Base-by-base conservation (phyloP, 2,113 vertebrate species). In the Pterocles orientalis region DNA sequence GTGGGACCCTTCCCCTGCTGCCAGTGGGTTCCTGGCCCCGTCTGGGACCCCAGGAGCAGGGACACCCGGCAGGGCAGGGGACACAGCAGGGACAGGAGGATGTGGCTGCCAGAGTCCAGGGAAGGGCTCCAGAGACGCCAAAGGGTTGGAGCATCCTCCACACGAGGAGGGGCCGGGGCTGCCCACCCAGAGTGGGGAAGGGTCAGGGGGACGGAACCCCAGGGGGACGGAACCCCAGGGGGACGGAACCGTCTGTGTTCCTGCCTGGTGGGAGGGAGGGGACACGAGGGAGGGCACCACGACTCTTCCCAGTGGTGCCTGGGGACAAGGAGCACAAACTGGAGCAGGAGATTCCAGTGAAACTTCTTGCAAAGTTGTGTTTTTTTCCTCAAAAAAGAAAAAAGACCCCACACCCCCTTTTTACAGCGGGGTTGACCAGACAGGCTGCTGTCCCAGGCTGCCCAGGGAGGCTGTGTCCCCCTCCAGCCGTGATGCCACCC, bases 191-290 rank as follows among this genome's bases (percentile, higher is more conserved):
- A 41, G 41, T 41, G 41, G 12, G 12, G 41, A 41, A 41, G 41
- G 41, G 41, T 41, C 41, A 41, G 41, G 41, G 39, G 41, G 41
- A 41, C 13, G 6, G 41, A 41, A 41, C 41, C 41, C 41, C 41
- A 41, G 41, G 41, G 41, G 41, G 41, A 41, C 13, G 12, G 41
- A 41, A 14, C 13, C 41, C 13, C 41, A 41, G 41, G 41, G 41
- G 41, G 41, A 41, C 4, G 29, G 16, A 15, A 19, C 34, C 8
- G 0, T 3, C 28, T 41, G 31, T 4, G 0, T 0, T 5, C 1
- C 3, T 29, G 7, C 19, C 54, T 14, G 7, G 8, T 3, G 39
- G 65, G 29, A 48, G 31, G n/a, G 54, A 28, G 12, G 33, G 39
- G 57, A 58, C 28, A 64, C 3, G 33, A 66, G 56, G n/a, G n/a